Evolutionary conservation across 2,113 vertebrate species (phyloP).

Genomic region (Cavia aperea): DNA sequence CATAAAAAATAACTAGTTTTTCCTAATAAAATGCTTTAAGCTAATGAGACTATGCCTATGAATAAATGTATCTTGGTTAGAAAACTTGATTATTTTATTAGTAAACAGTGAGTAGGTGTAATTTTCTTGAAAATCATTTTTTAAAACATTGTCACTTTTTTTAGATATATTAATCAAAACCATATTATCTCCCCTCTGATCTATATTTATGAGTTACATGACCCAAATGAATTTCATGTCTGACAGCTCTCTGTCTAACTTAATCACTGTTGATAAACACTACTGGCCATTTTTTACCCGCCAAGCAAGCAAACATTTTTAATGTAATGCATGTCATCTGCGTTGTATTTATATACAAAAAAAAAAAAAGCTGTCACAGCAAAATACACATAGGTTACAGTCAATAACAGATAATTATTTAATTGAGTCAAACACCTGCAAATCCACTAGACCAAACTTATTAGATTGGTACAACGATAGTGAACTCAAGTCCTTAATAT

Average conservation of each 20-base stretch:
- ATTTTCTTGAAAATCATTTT: not conserved
- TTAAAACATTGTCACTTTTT: not conserved
- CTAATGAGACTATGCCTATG: not conserved
- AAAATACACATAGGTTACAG: not conserved
- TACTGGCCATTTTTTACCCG: not conserved
- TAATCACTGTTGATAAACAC: constrained; percentile 20
- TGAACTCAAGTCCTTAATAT: not conserved
- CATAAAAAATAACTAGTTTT: constrained; percentile 27
- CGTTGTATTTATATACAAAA: not conserved
- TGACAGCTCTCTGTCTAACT: not conserved
- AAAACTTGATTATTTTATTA: not conserved
- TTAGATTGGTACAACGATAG: not conserved
- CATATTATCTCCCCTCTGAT: not conserved
- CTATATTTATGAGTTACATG: not conserved
- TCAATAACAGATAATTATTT: not conserved
- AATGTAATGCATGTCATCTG: not conserved
- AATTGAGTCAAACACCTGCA: not conserved
- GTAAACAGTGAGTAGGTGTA: not conserved
- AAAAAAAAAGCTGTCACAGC: not conserved
- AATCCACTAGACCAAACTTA: not conserved
- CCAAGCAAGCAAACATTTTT: not conserved
- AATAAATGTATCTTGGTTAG: not conserved
- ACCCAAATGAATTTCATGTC: not conserved
- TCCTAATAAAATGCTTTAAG: not conserved
- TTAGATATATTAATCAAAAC: not conserved